Evolutionary conservation across 2,113 vertebrate species (phyloP).

Genomic region (Pseudonaja textilis): DNA sequence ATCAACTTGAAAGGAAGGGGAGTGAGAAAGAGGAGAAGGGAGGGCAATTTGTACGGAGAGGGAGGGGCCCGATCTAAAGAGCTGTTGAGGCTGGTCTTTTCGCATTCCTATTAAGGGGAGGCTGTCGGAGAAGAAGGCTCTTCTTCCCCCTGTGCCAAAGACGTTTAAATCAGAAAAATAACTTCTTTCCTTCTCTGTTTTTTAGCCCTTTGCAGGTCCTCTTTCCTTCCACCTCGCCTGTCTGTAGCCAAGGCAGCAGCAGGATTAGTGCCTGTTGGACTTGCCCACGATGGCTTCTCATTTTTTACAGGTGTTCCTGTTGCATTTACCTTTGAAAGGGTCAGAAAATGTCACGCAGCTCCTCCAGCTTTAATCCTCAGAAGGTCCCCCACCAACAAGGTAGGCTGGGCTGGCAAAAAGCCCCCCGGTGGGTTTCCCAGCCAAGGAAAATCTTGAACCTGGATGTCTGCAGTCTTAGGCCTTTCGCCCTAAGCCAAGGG

Average conservation of each 20-base stretch:
- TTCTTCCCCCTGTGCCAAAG: constrained; percentile 56
- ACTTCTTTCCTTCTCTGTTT: constrained; percentile 10
- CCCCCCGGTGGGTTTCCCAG: neutral
- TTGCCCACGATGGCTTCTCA: neutral
- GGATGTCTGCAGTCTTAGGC: neutral
- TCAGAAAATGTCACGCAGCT: neutral
- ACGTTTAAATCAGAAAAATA: constrained; percentile 58
- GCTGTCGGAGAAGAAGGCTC: constrained; percentile 55
- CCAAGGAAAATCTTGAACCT: neutral
- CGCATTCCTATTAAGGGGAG: constrained; percentile 64
- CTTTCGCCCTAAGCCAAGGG: neutral
- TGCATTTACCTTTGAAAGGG: neutral
- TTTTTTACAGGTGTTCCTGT: neutral
- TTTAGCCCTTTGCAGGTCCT: constrained; percentile 27
- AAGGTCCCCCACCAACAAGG: neutral
- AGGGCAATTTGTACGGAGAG: constrained; percentile 11
- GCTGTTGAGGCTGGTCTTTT: constrained; percentile 64
- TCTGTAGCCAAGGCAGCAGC: neutral
- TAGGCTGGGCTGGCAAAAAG: neutral
- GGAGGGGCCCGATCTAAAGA: constrained; percentile 61
- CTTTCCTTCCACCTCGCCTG: constrained; percentile 8
- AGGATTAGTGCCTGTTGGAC: neutral
- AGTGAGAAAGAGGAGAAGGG: constrained; percentile 44
- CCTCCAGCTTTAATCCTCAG: neutral
- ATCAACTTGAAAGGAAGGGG: neutral